A percentile compares a stretch with the other conserved stretches of the same genome.
Conservation (phyloP, 2,888 invertebrate species). For the Drosophila tripunctata region DNA sequence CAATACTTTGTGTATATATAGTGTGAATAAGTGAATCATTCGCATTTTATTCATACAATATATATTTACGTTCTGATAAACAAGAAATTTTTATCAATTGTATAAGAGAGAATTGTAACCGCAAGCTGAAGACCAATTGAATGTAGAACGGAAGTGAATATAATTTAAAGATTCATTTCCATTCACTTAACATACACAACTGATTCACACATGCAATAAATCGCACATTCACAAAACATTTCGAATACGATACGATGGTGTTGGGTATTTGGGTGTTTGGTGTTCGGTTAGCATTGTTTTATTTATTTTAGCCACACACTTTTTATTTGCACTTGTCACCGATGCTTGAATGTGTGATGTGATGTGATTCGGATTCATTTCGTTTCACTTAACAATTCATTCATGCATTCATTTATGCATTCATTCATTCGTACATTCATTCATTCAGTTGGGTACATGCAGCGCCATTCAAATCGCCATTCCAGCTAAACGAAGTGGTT, state of each 20-base stretch:
- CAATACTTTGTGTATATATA: background rate
- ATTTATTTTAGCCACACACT: background rate
- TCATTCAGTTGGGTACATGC: constrained; percentile 18
- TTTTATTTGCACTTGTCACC: constrained; percentile 20
- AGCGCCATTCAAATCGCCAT: constrained; percentile 40
- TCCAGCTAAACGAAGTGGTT: constrained; percentile 64
- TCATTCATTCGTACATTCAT: constrained; percentile 22
- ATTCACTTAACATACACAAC: too few relatives aligned
- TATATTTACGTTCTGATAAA: too few relatives aligned
- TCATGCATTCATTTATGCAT: constrained; percentile 17
- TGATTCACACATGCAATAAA: too few relatives aligned
- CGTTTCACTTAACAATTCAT: constrained; percentile 36
- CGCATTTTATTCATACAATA: too few relatives aligned
- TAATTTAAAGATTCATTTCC: too few relatives aligned
- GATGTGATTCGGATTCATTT: constrained; percentile 14
- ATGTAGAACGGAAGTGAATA: too few relatives aligned
- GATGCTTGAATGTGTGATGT: constrained; percentile 5
- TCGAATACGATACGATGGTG: too few relatives aligned
- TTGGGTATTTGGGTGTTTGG: too few relatives aligned
- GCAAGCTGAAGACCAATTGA: too few relatives aligned
- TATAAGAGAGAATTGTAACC: too few relatives aligned
- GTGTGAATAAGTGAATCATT: background rate
- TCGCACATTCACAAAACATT: too few relatives aligned
- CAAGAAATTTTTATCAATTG: too few relatives aligned
- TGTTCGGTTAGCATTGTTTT: background rate